Percentiles rank a stretch among this genome's conserved stretches.
Evolutionary conservation across 2,888 invertebrate species (phyloP).

Genomic region (Sarcophaga caerulescens): DNA sequence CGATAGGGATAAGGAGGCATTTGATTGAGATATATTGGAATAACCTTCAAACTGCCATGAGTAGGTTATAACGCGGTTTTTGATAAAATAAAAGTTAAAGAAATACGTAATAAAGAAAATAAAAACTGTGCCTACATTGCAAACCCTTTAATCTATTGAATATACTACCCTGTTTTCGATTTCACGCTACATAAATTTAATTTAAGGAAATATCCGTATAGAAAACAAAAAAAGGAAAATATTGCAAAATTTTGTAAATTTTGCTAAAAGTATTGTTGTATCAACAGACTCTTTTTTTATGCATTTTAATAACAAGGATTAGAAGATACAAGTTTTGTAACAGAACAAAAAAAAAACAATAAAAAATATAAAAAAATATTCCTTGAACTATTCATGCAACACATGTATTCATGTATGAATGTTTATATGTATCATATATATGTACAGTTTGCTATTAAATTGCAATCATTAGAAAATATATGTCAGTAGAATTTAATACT

Average conservation of each 20-base stretch:
- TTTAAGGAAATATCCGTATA: constrained; percentile 13
- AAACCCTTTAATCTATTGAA: not conserved
- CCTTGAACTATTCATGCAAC: not conserved
- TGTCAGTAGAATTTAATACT: constrained; percentile 25
- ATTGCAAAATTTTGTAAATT: constrained; percentile 16
- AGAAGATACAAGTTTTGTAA: constrained; percentile 9
- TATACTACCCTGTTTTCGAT: not conserved
- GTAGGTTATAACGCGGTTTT: too few species aligned
- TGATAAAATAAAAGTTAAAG: too few species aligned
- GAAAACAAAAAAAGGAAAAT: not conserved
- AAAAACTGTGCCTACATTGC: too few species aligned
- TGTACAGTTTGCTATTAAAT: constrained; percentile 14
- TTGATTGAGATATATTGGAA: too few species aligned
- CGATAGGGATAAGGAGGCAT: too few species aligned
- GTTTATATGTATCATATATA: not conserved
- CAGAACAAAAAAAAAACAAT: not conserved
- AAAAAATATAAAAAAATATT: not conserved
- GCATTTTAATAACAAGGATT: constrained; percentile 31
- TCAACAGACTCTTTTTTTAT: not conserved
- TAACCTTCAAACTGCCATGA: too few species aligned
- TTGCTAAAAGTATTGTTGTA: constrained; percentile 28
- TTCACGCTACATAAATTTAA: constrained; percentile 41
- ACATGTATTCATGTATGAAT: too few species aligned
- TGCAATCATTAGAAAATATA: constrained; percentile 33
- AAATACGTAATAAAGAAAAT: too few species aligned